phyloP scores from a whole-genome alignment of 2,113 vertebrate species.

The Micronycteris hirsuta region DNA sequence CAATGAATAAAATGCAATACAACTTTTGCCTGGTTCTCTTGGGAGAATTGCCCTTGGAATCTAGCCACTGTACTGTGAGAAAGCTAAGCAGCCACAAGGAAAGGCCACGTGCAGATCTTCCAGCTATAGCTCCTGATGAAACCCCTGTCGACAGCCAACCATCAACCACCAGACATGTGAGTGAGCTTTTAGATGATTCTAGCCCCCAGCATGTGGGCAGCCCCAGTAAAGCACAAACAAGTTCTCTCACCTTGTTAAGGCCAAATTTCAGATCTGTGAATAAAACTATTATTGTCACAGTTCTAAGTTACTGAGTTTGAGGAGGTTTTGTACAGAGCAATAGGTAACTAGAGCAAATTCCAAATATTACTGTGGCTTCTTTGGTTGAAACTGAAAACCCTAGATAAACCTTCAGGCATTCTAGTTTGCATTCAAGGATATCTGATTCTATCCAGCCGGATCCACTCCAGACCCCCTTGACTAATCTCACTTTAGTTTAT shows the following conservation, averaged over 20 bases:
- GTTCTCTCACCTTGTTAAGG: not conserved
- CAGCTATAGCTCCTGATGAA: not conserved
- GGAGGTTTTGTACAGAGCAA: not conserved
- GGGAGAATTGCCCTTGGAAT: not conserved
- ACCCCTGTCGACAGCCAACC: not conserved
- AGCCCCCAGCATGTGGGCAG: not conserved
- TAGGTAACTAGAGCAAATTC: not conserved
- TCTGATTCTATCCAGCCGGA: not conserved
- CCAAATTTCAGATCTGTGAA: slow-evolving; percentile 6
- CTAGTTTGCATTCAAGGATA: slow-evolving; percentile 5
- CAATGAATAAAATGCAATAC: not conserved
- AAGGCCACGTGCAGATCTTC: not conserved
- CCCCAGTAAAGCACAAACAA: not conserved
- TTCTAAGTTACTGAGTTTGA: not conserved
- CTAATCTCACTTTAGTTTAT: not conserved
- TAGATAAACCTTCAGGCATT: not conserved
- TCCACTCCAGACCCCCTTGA: not conserved
- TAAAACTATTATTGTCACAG: not conserved
- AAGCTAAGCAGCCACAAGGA: not conserved
- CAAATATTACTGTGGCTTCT: not conserved
- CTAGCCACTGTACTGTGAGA: not conserved
- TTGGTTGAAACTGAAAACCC: not conserved
- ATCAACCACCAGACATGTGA: not conserved
- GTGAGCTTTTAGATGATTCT: not conserved
- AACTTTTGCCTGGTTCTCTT: not conserved